phyloP scores from a whole-genome alignment of 2,113 vertebrate genomes.

The Geococcyx californianus region DNA sequence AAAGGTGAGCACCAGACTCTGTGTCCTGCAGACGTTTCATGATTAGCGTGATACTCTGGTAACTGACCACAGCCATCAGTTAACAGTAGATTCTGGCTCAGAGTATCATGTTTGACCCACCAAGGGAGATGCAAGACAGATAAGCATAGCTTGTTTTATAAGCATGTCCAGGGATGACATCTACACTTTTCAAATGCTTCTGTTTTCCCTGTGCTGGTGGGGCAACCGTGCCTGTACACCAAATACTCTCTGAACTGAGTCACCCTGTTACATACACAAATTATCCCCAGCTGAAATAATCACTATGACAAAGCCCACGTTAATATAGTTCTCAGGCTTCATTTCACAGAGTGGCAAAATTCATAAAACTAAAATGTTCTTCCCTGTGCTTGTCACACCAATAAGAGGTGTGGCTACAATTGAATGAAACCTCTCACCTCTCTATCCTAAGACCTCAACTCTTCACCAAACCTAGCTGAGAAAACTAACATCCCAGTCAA shows the following conservation, averaged over 20 bases:
- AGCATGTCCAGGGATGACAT: not conserved
- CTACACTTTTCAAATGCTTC: not conserved
- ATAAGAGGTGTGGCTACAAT: not conserved
- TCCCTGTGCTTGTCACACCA: not conserved
- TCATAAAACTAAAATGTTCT: not conserved
- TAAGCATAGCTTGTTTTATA: not conserved
- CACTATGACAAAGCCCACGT: not conserved
- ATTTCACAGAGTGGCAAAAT: not conserved
- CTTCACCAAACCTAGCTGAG: not conserved
- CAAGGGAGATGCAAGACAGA: not conserved
- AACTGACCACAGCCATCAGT: not conserved
- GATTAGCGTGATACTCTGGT: not conserved
- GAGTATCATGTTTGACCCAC: not conserved
- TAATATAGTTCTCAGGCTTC: not conserved
- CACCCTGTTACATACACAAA: not conserved
- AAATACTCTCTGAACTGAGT: not conserved
- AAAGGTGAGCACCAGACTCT: not conserved
- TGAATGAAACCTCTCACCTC: not conserved
- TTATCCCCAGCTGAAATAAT: not conserved
- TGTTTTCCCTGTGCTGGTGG: not conserved
- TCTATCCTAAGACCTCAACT: not conserved
- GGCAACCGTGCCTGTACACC: fast-evolving
- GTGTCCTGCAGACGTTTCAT: not conserved
- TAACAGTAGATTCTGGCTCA: not conserved
- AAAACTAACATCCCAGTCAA: not conserved